Evolutionary conservation across 2,797 vertebrate species (phyloP).

Genomic region (Sylvia borin): DNA sequence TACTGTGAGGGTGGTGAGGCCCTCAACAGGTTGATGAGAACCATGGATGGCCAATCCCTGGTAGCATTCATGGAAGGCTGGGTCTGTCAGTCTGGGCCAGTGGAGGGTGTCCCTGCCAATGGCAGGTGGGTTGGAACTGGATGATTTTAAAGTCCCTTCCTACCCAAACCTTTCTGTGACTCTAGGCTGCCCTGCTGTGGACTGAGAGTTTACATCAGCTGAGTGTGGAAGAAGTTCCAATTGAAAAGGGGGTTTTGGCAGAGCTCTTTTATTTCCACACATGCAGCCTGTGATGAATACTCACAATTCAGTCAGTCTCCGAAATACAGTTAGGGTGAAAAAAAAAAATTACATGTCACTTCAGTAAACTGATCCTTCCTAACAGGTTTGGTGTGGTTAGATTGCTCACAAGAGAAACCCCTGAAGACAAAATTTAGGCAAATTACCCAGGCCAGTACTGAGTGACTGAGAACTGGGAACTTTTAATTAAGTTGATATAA

Average conservation of each 20-base stretch:
- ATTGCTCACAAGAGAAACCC: background rate
- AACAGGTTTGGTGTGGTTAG: background rate
- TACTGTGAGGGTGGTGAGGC: background rate
- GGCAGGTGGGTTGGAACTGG: background rate
- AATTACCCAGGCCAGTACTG: background rate
- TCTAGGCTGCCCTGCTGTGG: background rate
- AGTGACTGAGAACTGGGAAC: background rate
- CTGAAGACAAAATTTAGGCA: background rate
- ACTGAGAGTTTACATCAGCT: background rate
- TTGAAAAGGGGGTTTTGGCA: background rate
- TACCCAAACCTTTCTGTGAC: background rate
- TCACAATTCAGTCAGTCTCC: background rate
- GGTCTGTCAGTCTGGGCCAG: background rate
- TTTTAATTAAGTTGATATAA: slow-evolving; percentile 27
- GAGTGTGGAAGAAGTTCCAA: background rate
- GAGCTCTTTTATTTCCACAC: background rate
- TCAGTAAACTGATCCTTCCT: background rate
- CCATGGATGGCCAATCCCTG: background rate
- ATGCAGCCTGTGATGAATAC: background rate
- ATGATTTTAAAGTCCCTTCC: background rate
- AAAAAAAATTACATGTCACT: background rate
- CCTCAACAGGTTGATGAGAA: background rate
- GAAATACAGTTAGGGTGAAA: background rate
- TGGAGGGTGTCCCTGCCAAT: background rate
- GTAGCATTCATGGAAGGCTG: background rate